These are phyloP conservation scores for Drosophila greeni DNA, from an alignment of 2,888 invertebrate species.

Conservation along the genomic window DNA sequence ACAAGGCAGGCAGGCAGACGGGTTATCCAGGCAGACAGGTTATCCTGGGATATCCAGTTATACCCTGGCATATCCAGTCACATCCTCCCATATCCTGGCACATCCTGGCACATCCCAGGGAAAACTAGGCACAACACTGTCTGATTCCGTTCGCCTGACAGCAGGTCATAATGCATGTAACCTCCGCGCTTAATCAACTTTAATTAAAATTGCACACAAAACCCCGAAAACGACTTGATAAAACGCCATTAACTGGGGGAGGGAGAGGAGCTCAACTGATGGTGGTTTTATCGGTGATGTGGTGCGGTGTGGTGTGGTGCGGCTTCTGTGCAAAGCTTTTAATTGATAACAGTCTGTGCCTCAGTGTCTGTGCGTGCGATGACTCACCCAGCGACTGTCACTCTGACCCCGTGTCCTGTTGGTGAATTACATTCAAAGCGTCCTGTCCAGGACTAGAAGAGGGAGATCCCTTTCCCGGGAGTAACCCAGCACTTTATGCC, in stretches of 20 bases:
- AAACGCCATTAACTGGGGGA: constrained; percentile 45
- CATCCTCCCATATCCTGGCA: no score
- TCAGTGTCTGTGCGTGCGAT: background rate
- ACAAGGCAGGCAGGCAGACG: no score
- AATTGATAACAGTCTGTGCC: constrained; percentile 47
- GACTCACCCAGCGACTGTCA: constrained; percentile 9
- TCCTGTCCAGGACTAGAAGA: background rate
- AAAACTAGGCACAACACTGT: no score
- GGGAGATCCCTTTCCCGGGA: no score
- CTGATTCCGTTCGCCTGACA: constrained; percentile 24
- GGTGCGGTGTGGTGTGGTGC: background rate
- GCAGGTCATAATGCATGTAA: constrained; percentile 38
- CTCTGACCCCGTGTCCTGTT: background rate
- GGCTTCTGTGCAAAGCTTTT: constrained; percentile 46
- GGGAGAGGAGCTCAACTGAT: constrained; percentile 24
- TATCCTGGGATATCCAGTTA: no score
- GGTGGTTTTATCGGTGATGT: constrained; percentile 23
- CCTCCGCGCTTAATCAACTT: constrained; percentile 38
- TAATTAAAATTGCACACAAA: constrained; percentile 53
- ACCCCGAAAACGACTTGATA: constrained; percentile 54
- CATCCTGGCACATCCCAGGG: no score
- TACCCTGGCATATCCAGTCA: no score
- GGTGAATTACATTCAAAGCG: constrained; percentile 3
- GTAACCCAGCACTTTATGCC: no score
- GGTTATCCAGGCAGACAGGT: background rate